These are phyloP conservation scores for Eupithecia vulgata DNA, from an alignment of 2,888 invertebrate genomes.

Conservation along the genomic window DNA sequence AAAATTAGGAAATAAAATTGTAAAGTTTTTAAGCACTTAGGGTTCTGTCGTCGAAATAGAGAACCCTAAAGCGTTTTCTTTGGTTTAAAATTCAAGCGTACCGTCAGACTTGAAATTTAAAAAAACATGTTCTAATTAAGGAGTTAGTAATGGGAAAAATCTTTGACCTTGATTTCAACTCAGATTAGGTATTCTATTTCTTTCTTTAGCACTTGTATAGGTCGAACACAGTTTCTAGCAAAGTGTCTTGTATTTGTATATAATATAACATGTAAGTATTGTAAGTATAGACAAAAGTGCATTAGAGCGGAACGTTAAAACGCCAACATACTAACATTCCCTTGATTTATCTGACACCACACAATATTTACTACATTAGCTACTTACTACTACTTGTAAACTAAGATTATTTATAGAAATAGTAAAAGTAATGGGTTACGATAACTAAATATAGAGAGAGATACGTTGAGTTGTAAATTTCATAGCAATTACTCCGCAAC, in stretches of 20 bases:
- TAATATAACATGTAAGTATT: background rate
- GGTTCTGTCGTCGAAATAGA: no score
- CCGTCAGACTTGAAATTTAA: no score
- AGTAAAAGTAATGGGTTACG: conserved; percentile 3
- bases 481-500: background rate
- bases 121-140: no score
- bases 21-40: no score
- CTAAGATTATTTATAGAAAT: background rate
- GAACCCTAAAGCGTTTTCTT: no score
- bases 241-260: background rate
- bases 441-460: conserved; percentile 20
- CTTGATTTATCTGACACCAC: background rate
- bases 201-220: background rate
- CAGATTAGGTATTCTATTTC: background rate
- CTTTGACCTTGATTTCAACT: no score
- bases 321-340: background rate
- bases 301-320: conserved; percentile 3
- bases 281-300: background rate
- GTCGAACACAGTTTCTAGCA: background rate
- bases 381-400: background rate
- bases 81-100: no score
- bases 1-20: no score
- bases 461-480: conserved; percentile 19
- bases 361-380: background rate
- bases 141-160: no score